Conservation (phyloP, 2,113 vertebrate species). For the Gadus chalcogrammus region DNA sequence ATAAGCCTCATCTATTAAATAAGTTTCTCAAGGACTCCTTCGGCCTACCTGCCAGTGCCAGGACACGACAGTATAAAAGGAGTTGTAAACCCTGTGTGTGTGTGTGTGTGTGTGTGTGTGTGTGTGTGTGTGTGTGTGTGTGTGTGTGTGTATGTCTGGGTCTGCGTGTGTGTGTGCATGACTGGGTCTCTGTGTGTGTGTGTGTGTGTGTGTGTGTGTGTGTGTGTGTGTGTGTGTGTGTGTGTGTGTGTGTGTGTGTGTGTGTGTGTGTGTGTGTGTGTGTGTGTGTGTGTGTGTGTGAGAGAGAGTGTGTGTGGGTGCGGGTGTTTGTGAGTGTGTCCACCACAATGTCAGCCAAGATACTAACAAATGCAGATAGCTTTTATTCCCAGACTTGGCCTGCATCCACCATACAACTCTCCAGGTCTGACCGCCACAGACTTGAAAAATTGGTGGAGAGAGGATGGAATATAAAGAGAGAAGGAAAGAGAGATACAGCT, state of each 20-base stretch:
- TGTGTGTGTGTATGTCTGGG: too few species aligned
- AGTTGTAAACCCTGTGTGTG: constrained; percentile 61
- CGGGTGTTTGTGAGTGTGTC: constrained; percentile 35
- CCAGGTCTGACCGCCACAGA: constrained; percentile 27
- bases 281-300: constrained; percentile 36
- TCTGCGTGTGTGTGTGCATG: too few species aligned
- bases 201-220: too few species aligned
- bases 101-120: neutral
- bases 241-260: neutral
- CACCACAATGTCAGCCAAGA: constrained; percentile 75
- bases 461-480: constrained; percentile 3
- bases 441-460: constrained; percentile 30
- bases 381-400: constrained; percentile 70
- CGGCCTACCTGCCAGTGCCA: constrained; percentile 67
- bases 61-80: constrained; percentile 60
- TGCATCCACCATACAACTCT: constrained; percentile 50
- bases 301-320: constrained; percentile 23
- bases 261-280: constrained; percentile 14
- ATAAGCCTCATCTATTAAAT: constrained; percentile 54
- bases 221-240: neutral
- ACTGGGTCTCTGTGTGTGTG: too few species aligned
- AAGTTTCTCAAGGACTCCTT: constrained; percentile 73
- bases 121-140: too few species aligned
- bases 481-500: neutral
- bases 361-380: constrained; percentile 62